Percentiles rank a stretch among this genome's conserved stretches.
Conservation (phyloP, 1,140 invertebrate species). For the Chironomus tepperi region DNA sequence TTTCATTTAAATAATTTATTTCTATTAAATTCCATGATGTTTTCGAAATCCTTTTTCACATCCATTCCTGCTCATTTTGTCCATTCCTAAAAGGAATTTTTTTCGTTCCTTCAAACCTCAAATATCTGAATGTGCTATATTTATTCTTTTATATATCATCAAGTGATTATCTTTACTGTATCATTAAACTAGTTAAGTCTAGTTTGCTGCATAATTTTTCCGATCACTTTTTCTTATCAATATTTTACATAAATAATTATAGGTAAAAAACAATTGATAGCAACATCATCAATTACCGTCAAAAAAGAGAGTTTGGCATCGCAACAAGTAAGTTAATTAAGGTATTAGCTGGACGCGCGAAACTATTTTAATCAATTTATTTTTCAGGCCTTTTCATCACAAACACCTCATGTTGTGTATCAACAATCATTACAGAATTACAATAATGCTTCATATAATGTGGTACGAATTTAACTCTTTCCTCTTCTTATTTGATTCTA, state of each 20-base stretch:
- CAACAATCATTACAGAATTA: neutral
- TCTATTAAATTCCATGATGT: too few relatives aligned
- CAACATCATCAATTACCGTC: constrained; percentile 4
- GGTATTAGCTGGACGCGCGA: neutral
- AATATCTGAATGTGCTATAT: neutral
- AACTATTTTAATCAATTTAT: neutral
- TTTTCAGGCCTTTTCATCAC: neutral
- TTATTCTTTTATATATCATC: neutral
- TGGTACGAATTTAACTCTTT: too few relatives aligned
- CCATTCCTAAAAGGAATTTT: neutral
- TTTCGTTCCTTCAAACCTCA: neutral
- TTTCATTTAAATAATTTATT: too few relatives aligned
- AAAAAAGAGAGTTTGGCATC: neutral
- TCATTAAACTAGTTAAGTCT: neutral
- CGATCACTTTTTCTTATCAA: neutral
- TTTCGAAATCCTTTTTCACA: too few relatives aligned
- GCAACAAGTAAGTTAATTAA: neutral
- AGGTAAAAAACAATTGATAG: neutral
- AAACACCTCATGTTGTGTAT: neutral
- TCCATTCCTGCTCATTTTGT: too few relatives aligned
- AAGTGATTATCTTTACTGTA: neutral
- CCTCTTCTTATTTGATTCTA: too few relatives aligned
- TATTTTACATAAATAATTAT: neutral
- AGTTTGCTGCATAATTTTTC: neutral
- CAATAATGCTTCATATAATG: neutral